These are phyloP conservation scores for Tokudaia muenninki DNA, from an alignment of 2,797 vertebrate genomes.

Conservation along the genomic window DNA sequence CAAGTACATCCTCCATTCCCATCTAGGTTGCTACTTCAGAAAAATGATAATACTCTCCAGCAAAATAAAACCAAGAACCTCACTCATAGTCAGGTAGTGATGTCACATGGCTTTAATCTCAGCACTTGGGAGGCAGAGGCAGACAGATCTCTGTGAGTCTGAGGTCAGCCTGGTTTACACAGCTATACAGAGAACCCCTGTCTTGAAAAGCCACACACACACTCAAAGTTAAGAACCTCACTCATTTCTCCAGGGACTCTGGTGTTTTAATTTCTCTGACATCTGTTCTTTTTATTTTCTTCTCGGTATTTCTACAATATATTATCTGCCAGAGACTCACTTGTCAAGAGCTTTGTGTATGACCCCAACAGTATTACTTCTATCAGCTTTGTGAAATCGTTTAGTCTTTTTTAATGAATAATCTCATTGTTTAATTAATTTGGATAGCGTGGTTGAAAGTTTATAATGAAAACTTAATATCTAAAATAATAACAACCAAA, in stretches of 20 bases:
- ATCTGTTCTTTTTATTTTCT: not conserved
- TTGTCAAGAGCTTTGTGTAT: not conserved
- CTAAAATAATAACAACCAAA: not conserved
- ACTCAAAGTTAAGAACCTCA: not conserved
- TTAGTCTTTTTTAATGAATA: not conserved
- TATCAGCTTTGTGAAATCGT: not conserved
- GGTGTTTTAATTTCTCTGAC: constrained; percentile 2
- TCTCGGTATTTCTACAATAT: not conserved
- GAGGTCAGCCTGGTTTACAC: not conserved
- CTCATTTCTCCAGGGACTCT: constrained; percentile 10
- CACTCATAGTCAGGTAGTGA: not conserved
- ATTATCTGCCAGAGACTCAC: not conserved
- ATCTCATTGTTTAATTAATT: not conserved
- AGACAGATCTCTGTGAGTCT: not conserved
- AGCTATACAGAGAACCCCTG: not conserved
- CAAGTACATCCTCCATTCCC: not conserved
- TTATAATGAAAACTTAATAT: not conserved
- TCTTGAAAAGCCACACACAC: not conserved
- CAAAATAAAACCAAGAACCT: not conserved
- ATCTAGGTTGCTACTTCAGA: not conserved
- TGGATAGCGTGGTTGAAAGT: not conserved
- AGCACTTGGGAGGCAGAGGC: not conserved
- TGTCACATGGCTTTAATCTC: not conserved
- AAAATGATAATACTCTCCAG: constrained; percentile 9
- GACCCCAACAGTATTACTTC: not conserved